phyloP scores from a whole-genome alignment of 2,113 vertebrate species.

The Scatophagus argus region DNA sequence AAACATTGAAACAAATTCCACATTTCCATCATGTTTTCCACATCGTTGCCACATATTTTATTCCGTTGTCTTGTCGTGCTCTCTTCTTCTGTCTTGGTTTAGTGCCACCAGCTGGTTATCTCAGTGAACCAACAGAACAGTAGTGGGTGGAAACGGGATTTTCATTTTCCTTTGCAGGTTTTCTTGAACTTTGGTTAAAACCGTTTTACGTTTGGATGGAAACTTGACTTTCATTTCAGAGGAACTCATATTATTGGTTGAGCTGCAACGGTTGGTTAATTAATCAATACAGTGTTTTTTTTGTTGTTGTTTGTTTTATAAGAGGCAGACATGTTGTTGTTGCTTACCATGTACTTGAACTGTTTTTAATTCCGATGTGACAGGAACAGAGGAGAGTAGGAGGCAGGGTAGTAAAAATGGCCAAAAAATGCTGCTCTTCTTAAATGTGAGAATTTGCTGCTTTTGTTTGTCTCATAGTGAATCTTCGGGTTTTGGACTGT shows the following conservation, averaged over 20 bases:
- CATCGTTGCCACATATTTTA: background rate
- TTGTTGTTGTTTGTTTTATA: too few species aligned
- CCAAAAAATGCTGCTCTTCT: background rate
- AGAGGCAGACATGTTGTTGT: too few species aligned
- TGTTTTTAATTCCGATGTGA: too few species aligned
- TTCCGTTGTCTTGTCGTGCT: background rate
- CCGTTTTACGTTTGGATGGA: conserved; percentile 2
- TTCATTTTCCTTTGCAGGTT: background rate
- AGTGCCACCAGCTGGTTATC: background rate
- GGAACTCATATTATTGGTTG: background rate
- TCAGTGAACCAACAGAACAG: background rate
- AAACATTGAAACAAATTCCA: background rate
- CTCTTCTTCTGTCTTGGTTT: background rate
- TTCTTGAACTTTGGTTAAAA: background rate
- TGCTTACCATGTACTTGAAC: too few species aligned
- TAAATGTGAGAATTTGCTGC: background rate
- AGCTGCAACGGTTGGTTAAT: background rate
- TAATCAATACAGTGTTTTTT: too few species aligned
- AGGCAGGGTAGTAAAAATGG: background rate
- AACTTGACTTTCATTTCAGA: background rate
- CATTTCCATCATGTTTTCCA: background rate
- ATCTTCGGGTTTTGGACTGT: background rate
- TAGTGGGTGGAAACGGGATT: background rate
- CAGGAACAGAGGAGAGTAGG: too few species aligned
- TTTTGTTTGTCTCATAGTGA: background rate